phyloP scores from a whole-genome alignment of 1,140 invertebrate species.

The Mercenaria mercenaria region DNA sequence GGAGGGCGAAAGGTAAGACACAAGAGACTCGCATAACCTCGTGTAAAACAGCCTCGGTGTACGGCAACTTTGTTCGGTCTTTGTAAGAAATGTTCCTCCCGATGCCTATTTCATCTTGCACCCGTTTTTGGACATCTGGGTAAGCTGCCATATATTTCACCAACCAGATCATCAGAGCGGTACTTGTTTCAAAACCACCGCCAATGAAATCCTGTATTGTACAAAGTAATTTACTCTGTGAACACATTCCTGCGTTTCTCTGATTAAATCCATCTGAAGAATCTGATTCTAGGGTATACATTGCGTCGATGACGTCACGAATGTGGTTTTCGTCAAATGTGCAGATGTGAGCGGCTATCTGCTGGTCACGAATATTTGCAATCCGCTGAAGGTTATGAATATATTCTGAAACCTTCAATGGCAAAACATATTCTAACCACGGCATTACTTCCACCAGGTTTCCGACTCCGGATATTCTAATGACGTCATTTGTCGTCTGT shows the following conservation, averaged over 20 bases:
- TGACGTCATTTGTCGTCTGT: slow-evolving; percentile 23
- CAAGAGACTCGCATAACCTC: slow-evolving; percentile 72
- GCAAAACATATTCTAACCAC: slow-evolving; percentile 61
- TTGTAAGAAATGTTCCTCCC: slow-evolving; percentile 92
- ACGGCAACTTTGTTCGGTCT: slow-evolving; percentile 87
- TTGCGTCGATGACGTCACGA: slow-evolving; percentile 17
- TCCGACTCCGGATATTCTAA: slow-evolving; percentile 30
- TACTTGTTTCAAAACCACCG: slow-evolving; percentile 85
- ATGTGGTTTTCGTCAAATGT: background rate
- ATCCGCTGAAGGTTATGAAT: background rate
- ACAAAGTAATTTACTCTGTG: background rate
- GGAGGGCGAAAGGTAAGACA: slow-evolving; percentile 83
- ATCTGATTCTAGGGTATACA: background rate
- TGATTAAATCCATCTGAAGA: background rate
- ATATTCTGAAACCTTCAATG: slow-evolving; percentile 44
- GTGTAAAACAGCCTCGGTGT: slow-evolving; percentile 76
- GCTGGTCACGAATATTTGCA: background rate
- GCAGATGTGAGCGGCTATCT: background rate
- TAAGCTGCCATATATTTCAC: slow-evolving; percentile 92
- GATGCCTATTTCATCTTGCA: slow-evolving; percentile 96
- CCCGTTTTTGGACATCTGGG: slow-evolving; percentile 90
- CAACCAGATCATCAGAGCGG: slow-evolving; percentile 95
- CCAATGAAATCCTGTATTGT: background rate
- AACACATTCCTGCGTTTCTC: too few species aligned
- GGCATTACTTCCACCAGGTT: slow-evolving; percentile 70